phyloP scores from a whole-genome alignment of 1,140 invertebrate species.

The Apis laboriosa region DNA sequence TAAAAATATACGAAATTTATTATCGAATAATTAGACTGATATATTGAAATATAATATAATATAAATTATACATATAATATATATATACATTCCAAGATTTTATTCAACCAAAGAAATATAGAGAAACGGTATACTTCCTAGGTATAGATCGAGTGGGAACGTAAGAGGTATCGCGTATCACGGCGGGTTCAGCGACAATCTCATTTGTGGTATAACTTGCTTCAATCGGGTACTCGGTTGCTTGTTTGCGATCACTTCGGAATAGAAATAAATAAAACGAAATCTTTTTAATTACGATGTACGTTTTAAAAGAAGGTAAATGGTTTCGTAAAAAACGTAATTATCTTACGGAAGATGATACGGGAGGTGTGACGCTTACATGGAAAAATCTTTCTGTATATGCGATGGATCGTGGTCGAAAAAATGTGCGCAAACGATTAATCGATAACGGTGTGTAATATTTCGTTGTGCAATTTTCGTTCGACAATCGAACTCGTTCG shows the following conservation, averaged over 20 bases:
- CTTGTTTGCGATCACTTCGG: background rate
- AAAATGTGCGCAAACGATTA: conserved; percentile 69
- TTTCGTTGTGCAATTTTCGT: too few relatives aligned
- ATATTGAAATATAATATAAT: background rate
- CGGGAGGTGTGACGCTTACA: conserved; percentile 61
- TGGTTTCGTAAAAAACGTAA: background rate
- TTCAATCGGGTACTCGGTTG: background rate
- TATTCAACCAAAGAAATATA: background rate
- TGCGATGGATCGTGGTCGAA: conserved; percentile 65
- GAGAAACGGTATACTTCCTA: background rate
- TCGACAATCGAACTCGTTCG: too few relatives aligned
- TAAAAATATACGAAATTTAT: too few relatives aligned
- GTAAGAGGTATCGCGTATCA: background rate
- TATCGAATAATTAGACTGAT: too few relatives aligned
- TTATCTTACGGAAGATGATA: background rate
- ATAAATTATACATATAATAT: background rate
- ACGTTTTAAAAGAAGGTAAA: background rate
- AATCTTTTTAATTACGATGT: background rate
- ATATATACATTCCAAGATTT: background rate
- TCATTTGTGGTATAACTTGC: background rate
- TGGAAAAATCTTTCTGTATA: conserved; percentile 76
- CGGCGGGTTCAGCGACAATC: conserved; percentile 12
- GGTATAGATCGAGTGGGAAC: background rate
- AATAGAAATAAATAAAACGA: background rate
- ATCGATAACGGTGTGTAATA: conserved; percentile 72